Base-by-base conservation (phyloP, 2,888 invertebrate genomes). In the Drosophila quasianomalipes region DNA sequence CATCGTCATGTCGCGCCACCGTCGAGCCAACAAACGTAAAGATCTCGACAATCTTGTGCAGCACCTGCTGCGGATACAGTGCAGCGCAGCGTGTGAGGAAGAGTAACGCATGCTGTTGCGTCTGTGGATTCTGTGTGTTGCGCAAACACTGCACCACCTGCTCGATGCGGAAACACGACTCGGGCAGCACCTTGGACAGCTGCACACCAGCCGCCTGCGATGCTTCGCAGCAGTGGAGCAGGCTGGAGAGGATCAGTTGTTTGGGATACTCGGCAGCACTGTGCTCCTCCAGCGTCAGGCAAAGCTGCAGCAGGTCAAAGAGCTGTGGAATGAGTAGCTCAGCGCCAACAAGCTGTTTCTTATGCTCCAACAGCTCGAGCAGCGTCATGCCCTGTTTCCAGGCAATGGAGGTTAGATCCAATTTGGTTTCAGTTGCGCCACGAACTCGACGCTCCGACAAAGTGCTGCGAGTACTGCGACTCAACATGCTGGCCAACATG, bases 21-120 rank as follows among this genome's bases (percentile, higher is more conserved):
- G 97, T 97, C 0, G 97, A 97, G 1, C 99, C 99, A 96, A 99
- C 98, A 91, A 99, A 99, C 0, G 99, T 99, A 92, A 99, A 99
- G 83, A 99, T 97, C 30, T 98, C 96, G 96, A 99, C 98, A 5
- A 99, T 97, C 89, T 99, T 98, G 91, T 98, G 97, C 22, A 99
- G 94, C 0, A 99, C 97, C 93, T 97, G 96, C 71, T 96, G 95
- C 0, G 98, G 98, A 68, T 97, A 94, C 89, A 97, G 94, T 35
- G 95, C 94, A 0, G 98, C 97, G 19, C 97, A 96, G 68, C 96
- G 95, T 0, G 97, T 96, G 3, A 99, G 94, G 1, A 99, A 94
- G 37, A 98, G 94, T 64, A 99, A 94, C 0, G 99, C 98, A 88
- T 98, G 98, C 87, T 99, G 97, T 91, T 99, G 99, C 0, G 99